Percentiles rank a stretch among this genome's conserved stretches.
These are phyloP conservation scores for Oasisia sp. DNA, from an alignment of 2,888 invertebrate species.

Conservation along the genomic window DNA sequence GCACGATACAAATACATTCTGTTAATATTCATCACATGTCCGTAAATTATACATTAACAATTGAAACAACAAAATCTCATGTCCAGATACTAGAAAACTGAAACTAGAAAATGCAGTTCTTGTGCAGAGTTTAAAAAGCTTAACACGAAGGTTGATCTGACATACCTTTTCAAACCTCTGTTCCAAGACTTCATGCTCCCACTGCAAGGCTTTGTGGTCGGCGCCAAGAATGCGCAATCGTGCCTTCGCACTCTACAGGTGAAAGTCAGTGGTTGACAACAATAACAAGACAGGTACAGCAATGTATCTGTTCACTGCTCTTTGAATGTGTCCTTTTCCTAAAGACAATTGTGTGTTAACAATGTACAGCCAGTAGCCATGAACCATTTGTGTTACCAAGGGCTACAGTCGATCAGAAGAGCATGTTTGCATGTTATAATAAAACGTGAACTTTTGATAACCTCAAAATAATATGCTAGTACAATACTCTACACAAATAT, in stretches of 20 bases:
- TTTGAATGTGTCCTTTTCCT: background rate
- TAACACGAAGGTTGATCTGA: background rate
- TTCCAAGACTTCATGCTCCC: constrained; percentile 73
- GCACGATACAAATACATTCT: too few relatives aligned
- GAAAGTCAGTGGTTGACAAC: constrained; percentile 17
- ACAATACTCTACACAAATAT: too few relatives aligned
- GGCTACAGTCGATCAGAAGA: background rate
- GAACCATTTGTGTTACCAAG: background rate
- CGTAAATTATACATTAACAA: too few relatives aligned
- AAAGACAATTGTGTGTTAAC: background rate
- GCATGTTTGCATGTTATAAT: too few relatives aligned
- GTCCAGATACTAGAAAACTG: background rate
- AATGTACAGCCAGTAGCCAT: background rate
- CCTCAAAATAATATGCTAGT: too few relatives aligned
- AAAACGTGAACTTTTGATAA: too few relatives aligned
- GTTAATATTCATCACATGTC: too few relatives aligned
- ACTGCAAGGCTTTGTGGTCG: constrained; percentile 69
- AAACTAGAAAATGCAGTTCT: background rate
- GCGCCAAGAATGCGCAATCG: constrained; percentile 61
- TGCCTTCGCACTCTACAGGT: constrained; percentile 71
- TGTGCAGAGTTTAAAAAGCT: background rate
- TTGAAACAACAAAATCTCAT: constrained; percentile 14
- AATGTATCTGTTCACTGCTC: background rate
- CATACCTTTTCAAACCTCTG: constrained; percentile 79
- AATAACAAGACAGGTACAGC: background rate